Percentiles rank a stretch among this genome's conserved stretches.
These are phyloP conservation scores for Chaetogeoica ovagalla DNA, from an alignment of 2,888 invertebrate species.

Conservation along the genomic window DNA sequence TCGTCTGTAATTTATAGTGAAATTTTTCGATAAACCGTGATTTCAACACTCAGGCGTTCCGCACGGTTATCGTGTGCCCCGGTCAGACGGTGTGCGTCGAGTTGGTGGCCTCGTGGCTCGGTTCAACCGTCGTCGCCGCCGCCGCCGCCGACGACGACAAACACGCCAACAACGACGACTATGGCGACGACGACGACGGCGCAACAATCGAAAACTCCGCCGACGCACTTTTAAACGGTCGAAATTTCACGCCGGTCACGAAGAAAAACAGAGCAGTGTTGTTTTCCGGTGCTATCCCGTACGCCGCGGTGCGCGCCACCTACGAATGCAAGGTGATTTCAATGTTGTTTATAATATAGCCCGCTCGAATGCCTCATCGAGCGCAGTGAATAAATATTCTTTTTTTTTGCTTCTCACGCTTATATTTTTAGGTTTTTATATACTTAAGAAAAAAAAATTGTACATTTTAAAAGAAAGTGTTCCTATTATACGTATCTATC, in stretches of 20 bases:
- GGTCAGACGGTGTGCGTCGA: conserved; percentile 28
- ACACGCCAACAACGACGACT: neutral
- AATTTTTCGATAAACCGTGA: too few relatives aligned
- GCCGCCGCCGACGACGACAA: neutral
- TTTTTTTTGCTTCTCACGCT: too few relatives aligned
- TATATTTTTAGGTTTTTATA: too few relatives aligned
- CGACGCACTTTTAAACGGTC: too few relatives aligned
- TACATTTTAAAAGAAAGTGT: too few relatives aligned
- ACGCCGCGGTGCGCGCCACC: conserved; percentile 22
- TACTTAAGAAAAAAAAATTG: too few relatives aligned
- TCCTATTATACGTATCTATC: too few relatives aligned
- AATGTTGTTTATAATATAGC: too few relatives aligned
- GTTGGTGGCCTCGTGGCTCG: conserved; percentile 13
- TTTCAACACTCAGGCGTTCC: neutral
- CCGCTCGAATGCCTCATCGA: too few relatives aligned
- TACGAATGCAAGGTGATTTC: conserved; percentile 32
- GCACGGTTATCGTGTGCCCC: conserved; percentile 18
- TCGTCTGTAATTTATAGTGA: too few relatives aligned
- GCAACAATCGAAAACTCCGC: neutral
- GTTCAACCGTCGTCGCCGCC: neutral
- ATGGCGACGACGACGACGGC: neutral
- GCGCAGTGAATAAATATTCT: too few relatives aligned
- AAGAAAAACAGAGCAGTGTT: conserved; percentile 9
- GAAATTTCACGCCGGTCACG: neutral
- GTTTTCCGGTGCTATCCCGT: conserved; percentile 13